Conservation (phyloP, 2,888 invertebrate species). For the Iphiclides podalirius region DNA sequence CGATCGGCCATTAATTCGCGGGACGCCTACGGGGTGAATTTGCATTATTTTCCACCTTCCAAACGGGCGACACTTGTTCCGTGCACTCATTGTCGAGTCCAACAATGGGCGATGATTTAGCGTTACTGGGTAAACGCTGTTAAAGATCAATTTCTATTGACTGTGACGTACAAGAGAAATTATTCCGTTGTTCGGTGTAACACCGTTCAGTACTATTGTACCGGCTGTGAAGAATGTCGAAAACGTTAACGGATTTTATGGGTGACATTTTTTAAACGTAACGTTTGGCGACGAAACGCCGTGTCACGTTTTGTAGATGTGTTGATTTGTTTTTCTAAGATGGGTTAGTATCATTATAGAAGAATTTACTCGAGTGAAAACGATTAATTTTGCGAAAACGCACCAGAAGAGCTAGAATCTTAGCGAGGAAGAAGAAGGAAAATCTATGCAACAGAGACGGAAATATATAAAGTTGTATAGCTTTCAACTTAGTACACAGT, state of each 20-base stretch:
- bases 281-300: not conserved
- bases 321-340: no score
- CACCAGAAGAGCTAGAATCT: no score
- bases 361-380: no score
- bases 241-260: conserved; percentile 15
- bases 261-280: conserved; percentile 13
- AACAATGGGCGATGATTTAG: conserved; percentile 59
- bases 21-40: conserved; percentile 57
- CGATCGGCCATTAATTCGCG: conserved; percentile 63
- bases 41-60: conserved; percentile 73
- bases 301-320: no score
- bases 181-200: conserved; percentile 51
- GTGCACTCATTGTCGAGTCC: conserved; percentile 50
- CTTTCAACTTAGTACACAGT: no score
- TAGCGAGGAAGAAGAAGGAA: no score
- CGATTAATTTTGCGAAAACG: no score
- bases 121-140: conserved; percentile 53
- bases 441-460: no score
- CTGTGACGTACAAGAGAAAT: conserved; percentile 55
- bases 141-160: conserved; percentile 42
- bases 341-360: no score
- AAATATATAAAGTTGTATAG: no score
- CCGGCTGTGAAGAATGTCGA: no score
- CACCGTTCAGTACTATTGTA: conserved; percentile 21
- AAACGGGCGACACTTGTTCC: conserved; percentile 55